Base-by-base conservation (phyloP, 2,797 vertebrate genomes). In the Rhynchotus rufescens region DNA sequence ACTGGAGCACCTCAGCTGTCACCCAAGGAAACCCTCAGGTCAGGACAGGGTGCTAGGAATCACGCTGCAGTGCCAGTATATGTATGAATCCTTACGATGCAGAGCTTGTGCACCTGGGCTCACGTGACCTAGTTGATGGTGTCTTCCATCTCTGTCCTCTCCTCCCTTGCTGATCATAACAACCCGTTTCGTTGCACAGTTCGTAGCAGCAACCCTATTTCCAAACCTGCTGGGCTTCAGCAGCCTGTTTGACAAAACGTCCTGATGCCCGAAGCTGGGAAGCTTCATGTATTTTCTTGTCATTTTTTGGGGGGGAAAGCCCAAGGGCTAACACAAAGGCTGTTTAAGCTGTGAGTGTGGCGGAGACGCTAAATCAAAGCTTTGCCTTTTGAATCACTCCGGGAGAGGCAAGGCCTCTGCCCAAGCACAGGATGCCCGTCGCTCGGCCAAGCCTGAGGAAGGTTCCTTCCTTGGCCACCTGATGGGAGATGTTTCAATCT, bases 351-450 rank as follows among this genome's bases (percentile, higher is more conserved):
- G 25, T 32, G n/a, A 78, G 28, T 60, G 42, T 57, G 56, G 2
- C 38, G 40, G 72, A 54, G 36, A 78, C 26, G 34, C 78, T 82
- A 59, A 88, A 61, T 26, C 23, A 69, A 89, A 64, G 7, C 15
- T 84, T 65, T 82, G 74, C 25, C 36, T 82, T 89, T 82, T 57
- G 72, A 90, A 22, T 80, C 61, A 32, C 22, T 80, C 62, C 8
- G 3, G 78, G 47, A 22, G 19, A 68, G 45, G 49, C 90, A 59
- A 42, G 42, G 42, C 42, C 42, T 72, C 75, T 78, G 9, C 62
- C 57, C 51, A 36, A 86, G 49, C 26, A 54, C 61, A 78, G 44
- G 76, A 26, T 92, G 59, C 40, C 65, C 42, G 3, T 6, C 80
- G 54, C 66, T 75, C 25, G 0, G 20, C 38, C 30, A 87, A 88